Conservation (phyloP, 2,888 invertebrate genomes). For the Netelia fuscicornis region DNA sequence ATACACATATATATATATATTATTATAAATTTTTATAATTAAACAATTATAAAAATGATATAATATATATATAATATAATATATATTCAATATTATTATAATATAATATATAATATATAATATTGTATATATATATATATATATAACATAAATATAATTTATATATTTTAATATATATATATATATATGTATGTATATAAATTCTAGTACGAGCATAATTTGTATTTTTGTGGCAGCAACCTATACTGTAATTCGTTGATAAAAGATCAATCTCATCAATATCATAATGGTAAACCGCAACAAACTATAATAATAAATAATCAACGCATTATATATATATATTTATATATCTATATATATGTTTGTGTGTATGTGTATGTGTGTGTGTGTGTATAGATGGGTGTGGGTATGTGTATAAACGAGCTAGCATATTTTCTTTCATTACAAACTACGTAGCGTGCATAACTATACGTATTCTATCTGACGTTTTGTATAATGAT, state of each 20-base stretch:
- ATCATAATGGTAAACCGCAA: slow-evolving; percentile 61
- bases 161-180: too few species aligned
- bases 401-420: slow-evolving; percentile 29
- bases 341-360: slow-evolving; percentile 17
- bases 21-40: too few species aligned
- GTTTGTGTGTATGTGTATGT: slow-evolving; percentile 15
- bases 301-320: slow-evolving; percentile 65
- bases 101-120: too few species aligned
- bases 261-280: slow-evolving; percentile 7
- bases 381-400: neutral
- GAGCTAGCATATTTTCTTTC: slow-evolving; percentile 51
- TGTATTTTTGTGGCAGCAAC: slow-evolving; percentile 20
- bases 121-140: neutral
- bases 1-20: slow-evolving; percentile 8
- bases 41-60: too few species aligned
- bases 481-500: slow-evolving; percentile 36
- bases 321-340: slow-evolving; percentile 59
- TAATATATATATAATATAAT: too few species aligned
- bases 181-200: slow-evolving; percentile 9
- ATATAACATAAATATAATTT: too few species aligned
- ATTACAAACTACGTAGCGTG: slow-evolving; percentile 68
- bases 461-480: slow-evolving; percentile 63
- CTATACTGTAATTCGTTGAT: slow-evolving; percentile 44
- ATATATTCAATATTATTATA: too few species aligned
- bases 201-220: neutral